A percentile compares a stretch with the other conserved stretches of the same genome.
phyloP scores from a whole-genome alignment of 2,888 invertebrate genomes.

The Rhyacophila evoluta region DNA sequence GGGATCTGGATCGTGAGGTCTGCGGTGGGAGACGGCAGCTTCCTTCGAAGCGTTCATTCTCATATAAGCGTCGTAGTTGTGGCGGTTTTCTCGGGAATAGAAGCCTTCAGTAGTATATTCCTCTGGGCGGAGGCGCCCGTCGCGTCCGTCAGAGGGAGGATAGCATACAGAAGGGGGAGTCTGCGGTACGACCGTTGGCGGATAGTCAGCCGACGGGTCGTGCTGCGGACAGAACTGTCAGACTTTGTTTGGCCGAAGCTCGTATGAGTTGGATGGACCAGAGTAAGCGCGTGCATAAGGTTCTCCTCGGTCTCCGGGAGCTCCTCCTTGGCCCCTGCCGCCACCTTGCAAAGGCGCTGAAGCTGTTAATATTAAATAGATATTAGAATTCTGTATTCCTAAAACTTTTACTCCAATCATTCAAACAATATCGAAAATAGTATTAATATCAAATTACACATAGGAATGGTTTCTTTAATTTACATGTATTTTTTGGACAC shows the following conservation, averaged over 20 bases:
- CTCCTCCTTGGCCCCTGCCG: conserved; percentile 64
- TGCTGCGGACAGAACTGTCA: conserved; percentile 64
- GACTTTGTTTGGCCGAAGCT: conserved; percentile 80
- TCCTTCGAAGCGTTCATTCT: conserved; percentile 49
- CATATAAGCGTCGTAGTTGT: conserved; percentile 53
- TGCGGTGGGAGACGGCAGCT: conserved; percentile 40
- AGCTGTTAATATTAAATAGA: too few species aligned
- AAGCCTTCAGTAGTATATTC: conserved; percentile 56
- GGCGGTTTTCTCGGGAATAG: conserved; percentile 57
- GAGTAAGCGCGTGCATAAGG: conserved; percentile 82
- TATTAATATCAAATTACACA: too few species aligned
- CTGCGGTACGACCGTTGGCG: conserved; percentile 61
- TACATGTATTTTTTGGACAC: too few species aligned
- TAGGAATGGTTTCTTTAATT: too few species aligned
- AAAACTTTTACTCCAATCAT: too few species aligned
- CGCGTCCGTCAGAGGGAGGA: conserved; percentile 47
- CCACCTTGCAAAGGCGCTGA: conserved; percentile 64
- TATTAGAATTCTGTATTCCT: too few species aligned
- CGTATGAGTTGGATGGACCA: conserved; percentile 58
- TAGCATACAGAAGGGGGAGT: conserved; percentile 60
- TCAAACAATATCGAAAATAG: too few species aligned
- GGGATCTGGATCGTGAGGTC: conserved; percentile 33
- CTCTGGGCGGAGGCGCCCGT: conserved; percentile 35
- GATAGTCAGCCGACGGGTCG: conserved; percentile 59
- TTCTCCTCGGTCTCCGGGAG: conserved; percentile 70